Percentiles rank a stretch among this genome's conserved stretches.
These are phyloP conservation scores for Microtus richardsoni DNA, from an alignment of 2,113 vertebrate genomes.

Conservation along the genomic window DNA sequence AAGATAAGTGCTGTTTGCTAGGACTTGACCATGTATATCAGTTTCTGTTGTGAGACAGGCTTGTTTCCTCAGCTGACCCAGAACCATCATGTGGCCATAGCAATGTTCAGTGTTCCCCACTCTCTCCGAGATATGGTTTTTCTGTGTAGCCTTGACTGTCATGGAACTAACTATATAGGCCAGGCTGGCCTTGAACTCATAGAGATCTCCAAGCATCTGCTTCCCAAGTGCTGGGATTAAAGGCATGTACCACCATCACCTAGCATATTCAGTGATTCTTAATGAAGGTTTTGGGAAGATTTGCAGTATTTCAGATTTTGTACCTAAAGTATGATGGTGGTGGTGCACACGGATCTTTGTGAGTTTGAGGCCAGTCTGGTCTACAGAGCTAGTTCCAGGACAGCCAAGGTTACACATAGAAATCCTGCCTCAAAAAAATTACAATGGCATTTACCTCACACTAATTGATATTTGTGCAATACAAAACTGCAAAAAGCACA, in stretches of 20 bases:
- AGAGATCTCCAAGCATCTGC: not conserved
- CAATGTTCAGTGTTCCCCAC: not conserved
- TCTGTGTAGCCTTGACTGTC: not conserved
- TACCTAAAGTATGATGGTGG: not conserved
- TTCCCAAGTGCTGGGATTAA: not conserved
- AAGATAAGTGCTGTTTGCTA: conserved; percentile 75
- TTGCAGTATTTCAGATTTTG: conserved; percentile 21
- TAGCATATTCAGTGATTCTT: not conserved
- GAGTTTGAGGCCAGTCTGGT: no score
- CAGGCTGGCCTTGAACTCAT: not conserved
- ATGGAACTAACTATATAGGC: not conserved
- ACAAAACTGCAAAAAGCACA: not conserved
- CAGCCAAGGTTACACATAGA: no score
- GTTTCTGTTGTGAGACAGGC: not conserved
- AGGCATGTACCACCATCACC: not conserved
- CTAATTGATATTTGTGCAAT: not conserved
- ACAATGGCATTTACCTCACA: not conserved
- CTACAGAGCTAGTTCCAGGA: no score
- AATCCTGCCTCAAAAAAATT: no score
- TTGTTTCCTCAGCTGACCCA: not conserved
- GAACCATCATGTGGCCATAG: not conserved
- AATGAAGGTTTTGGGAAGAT: not conserved
- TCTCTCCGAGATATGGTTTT: not conserved
- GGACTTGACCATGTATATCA: not conserved
- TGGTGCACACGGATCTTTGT: no score